These are phyloP conservation scores for Tachuris rubrigastra DNA, from an alignment of 2,113 vertebrate species.

Conservation along the genomic window DNA sequence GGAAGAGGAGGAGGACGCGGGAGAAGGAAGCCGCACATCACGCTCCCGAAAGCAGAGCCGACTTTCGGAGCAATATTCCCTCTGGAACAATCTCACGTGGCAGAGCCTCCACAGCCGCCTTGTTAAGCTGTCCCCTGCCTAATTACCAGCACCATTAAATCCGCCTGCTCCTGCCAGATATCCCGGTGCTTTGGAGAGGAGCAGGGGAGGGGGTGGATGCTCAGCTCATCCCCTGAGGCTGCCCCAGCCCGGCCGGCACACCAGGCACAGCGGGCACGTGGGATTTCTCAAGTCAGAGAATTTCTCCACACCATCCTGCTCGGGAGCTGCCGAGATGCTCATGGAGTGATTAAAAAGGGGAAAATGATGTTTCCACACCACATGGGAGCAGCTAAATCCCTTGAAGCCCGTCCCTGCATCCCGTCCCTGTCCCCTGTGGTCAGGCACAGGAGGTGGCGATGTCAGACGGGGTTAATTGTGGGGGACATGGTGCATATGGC, in stretches of 20 bases:
- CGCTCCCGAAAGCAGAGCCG: not conserved
- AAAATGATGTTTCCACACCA: not conserved
- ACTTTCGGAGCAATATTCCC: not conserved
- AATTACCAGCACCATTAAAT: not conserved
- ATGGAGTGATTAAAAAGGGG: not conserved
- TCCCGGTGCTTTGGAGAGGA: not conserved
- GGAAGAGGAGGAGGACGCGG: not conserved
- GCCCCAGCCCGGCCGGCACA: fast-evolving
- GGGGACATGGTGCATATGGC: conserved; percentile 22
- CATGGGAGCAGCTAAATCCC: not conserved
- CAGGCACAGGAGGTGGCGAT: fast-evolving
- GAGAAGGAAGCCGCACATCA: not conserved
- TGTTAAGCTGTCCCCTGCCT: not conserved
- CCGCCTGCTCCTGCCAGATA: not conserved
- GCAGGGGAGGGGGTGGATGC: not conserved
- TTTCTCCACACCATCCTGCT: not conserved
- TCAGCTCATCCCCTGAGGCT: not conserved
- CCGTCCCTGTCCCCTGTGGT: not conserved
- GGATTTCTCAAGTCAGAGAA: not conserved
- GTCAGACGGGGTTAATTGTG: conserved; percentile 11
- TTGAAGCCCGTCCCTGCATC: fast-evolving
- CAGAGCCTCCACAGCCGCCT: not conserved
- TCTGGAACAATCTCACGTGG: not conserved
- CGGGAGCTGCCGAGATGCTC: not conserved
- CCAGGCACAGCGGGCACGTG: fast-evolving